Evolutionary conservation across 2,888 invertebrate species (phyloP).

Genomic region (Omphaloscelis lunosa): DNA sequence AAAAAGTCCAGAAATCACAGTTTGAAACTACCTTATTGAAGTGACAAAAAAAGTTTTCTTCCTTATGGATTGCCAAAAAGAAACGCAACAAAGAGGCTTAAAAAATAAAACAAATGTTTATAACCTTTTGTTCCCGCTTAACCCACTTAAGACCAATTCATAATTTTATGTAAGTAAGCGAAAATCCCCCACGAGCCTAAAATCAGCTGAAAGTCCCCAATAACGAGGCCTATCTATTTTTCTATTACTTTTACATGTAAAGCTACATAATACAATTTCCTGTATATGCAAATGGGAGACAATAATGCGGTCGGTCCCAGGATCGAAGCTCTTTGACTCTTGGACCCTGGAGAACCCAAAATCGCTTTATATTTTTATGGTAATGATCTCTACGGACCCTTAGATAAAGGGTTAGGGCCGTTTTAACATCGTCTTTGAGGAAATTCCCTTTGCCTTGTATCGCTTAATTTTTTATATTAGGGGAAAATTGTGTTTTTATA

Average conservation of each 20-base stretch:
- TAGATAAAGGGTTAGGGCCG: slow-evolving; percentile 57
- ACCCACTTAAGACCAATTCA: slow-evolving; percentile 24
- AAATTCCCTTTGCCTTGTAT: slow-evolving; percentile 37
- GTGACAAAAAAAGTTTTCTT: neutral
- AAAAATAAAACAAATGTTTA: neutral
- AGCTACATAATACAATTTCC: slow-evolving; percentile 57
- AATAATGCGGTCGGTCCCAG: slow-evolving; percentile 49
- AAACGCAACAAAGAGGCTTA: neutral
- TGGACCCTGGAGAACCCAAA: slow-evolving; percentile 55
- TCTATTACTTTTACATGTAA: slow-evolving; percentile 51
- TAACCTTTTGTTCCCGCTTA: slow-evolving; percentile 12
- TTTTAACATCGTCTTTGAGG: slow-evolving; percentile 50
- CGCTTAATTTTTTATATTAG: slow-evolving; percentile 38
- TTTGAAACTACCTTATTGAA: neutral
- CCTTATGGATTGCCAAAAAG: neutral
- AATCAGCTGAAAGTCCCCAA: slow-evolving; percentile 27
- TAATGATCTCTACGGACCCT: slow-evolving; percentile 60
- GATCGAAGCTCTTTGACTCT: slow-evolving; percentile 62
- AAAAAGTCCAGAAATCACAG: neutral
- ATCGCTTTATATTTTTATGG: slow-evolving; percentile 67
- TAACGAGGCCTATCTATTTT: slow-evolving; percentile 27
- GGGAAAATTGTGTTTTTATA: slow-evolving; percentile 23
- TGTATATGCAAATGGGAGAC: slow-evolving; percentile 61
- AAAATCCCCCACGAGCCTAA: slow-evolving; percentile 11
- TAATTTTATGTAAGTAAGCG: slow-evolving; percentile 5